Evolutionary conservation across 2,888 invertebrate genomes (phyloP), one percentile per base, ranked within the genome.

Genomic region (Apoderus coryli): DNA sequence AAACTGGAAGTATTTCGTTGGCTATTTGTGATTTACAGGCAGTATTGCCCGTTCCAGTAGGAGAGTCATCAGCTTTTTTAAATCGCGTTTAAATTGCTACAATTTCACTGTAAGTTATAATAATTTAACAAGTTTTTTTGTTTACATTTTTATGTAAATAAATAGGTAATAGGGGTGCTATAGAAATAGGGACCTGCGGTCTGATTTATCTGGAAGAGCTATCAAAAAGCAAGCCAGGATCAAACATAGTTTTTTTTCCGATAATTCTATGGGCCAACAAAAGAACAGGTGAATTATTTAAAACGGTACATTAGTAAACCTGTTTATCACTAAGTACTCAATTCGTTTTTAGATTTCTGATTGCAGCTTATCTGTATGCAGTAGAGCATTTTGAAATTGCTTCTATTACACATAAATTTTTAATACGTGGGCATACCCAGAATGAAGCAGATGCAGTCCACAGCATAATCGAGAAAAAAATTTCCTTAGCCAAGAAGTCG

Each of bases 351-450:
- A 37, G 32, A 14, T 37, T 16, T 16, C 12, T 38, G 30, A 22
- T 38, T 6, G 27, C 27, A 7, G 10, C 14, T 10, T 35, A 33
- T 25, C 24, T 31, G 7, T 38, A 34, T 27, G 34, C 35, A 4
- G 30, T 38, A 1, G 14, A 30, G 13, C 9, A 22, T 3, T 25
- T 33, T 22, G 15, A 30, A 9, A 36, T 38, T 14, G 14, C 29
- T 9, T 28, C 34, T 10, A 34, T 39, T 6, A 36, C 34, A n/a
- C 38, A 39, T 14, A 36, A 36, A 23, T 38, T 29, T 25, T 22
- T 36, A 10, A 34, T 36, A 3, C 22, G 24, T 2, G 38, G 38
- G 2, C 38, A 39, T 22, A 36, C 34, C 1, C 38, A 34, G 23
- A 39, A 39, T 29, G 32, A 38, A 19, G 38, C 26, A 4, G 34